Evolutionary conservation across 2,797 vertebrate genomes (phyloP).

Genomic region (Lacerta viridis): DNA sequence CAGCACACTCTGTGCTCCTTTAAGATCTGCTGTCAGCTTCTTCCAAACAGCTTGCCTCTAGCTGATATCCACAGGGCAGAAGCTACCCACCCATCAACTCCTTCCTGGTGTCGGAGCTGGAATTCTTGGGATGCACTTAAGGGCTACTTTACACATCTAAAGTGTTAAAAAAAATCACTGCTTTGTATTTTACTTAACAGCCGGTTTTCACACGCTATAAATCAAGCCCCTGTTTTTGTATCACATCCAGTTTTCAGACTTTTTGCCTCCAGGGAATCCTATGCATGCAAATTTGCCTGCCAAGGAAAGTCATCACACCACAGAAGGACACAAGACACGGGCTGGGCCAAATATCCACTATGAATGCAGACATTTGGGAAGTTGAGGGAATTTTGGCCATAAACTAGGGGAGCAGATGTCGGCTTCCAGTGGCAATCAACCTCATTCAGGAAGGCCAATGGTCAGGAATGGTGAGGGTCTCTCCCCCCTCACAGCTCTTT

Average conservation of each 20-base stretch:
- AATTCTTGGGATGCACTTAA: background rate
- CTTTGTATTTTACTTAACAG: background rate
- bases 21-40: conserved; percentile 4
- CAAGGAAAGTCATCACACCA: background rate
- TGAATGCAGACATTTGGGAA: background rate
- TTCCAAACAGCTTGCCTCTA: conserved; percentile 1
- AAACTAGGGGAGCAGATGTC: too few relatives aligned
- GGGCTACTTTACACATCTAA: background rate
- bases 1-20: conserved; percentile 31
- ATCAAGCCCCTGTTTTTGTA: too few relatives aligned
- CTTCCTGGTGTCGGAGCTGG: background rate
- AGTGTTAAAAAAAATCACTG: background rate
- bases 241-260: background rate
- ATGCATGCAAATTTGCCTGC: background rate
- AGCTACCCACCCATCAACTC: background rate
- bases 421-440: too few relatives aligned
- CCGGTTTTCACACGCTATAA: background rate
- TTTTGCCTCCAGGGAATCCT: background rate
- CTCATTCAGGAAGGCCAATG: too few relatives aligned
- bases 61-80: background rate
- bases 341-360: background rate
- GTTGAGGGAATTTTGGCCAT: background rate
- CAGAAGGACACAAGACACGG: background rate
- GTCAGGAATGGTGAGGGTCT: too few relatives aligned
- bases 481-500: too few relatives aligned